A percentile compares a stretch with the other conserved stretches of the same genome.
These are phyloP conservation scores for Rotaria socialis DNA, from an alignment of 2,888 invertebrate genomes.

Conservation along the genomic window DNA sequence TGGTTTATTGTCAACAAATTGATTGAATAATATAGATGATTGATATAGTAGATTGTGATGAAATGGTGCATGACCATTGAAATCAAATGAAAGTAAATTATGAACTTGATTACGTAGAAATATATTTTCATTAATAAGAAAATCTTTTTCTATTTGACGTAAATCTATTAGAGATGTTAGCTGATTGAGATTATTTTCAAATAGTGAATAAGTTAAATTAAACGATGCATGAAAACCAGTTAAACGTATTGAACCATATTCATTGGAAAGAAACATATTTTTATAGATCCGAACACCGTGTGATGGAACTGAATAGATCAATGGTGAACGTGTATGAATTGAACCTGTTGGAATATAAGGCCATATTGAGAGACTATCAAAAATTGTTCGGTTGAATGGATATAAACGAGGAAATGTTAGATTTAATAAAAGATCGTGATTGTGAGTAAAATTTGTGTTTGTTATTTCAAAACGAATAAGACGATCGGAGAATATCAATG, in stretches of 20 bases:
- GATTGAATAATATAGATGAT: not conserved
- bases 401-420: constrained; percentile 25
- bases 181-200: not conserved
- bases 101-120: not conserved
- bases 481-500: constrained; percentile 6
- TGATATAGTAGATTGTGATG: not conserved
- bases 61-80: constrained; percentile 32
- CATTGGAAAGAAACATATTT: not conserved
- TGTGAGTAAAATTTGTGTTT: constrained; percentile 8
- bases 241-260: not conserved
- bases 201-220: constrained; percentile 22
- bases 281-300: not conserved
- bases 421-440: constrained; percentile 1
- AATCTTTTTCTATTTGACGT: constrained; percentile 16
- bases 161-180: constrained; percentile 3
- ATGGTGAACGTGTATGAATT: constrained; percentile 2
- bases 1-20: constrained; percentile 18
- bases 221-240: constrained; percentile 21
- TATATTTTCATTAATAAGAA: not conserved
- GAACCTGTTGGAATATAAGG: not conserved
- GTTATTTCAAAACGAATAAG: constrained; percentile 16
- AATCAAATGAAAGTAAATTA: constrained; percentile 22
- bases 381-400: not conserved
- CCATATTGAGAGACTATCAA: constrained; percentile 7
- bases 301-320: not conserved